phyloP scores from a whole-genome alignment of 2,113 vertebrate genomes.

The Arvicanthis niloticus region DNA sequence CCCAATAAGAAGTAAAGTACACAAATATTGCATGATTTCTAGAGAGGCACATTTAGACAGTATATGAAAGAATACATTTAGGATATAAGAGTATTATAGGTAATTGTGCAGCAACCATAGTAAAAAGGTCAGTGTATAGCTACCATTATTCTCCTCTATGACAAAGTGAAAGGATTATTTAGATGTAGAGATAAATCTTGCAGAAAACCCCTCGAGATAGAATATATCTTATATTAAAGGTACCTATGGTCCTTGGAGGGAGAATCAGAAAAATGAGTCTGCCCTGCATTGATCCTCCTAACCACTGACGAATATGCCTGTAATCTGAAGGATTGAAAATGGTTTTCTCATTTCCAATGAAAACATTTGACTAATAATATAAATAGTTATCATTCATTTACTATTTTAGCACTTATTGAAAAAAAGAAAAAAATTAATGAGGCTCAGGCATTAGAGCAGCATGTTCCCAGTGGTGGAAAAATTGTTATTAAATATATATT shows the following conservation, averaged over 20 bases:
- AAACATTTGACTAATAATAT: neutral
- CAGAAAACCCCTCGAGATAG: neutral
- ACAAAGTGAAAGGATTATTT: neutral
- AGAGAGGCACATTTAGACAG: neutral
- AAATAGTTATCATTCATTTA: neutral
- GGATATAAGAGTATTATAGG: neutral
- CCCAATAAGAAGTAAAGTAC: neutral
- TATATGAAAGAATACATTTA: neutral
- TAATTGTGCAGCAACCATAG: neutral
- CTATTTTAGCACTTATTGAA: neutral
- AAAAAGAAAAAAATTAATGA: neutral
- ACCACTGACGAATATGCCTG: neutral
- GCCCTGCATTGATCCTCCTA: neutral
- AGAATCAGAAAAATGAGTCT: neutral
- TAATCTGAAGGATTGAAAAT: neutral
- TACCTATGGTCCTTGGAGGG: neutral
- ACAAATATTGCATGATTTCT: neutral
- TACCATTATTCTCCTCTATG: neutral
- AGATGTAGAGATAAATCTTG: neutral
- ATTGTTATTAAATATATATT: neutral
- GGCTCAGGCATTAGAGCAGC: neutral
- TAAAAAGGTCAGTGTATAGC: neutral
- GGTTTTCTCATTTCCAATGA: neutral
- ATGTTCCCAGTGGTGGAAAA: neutral
- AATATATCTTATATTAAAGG: neutral